Evolutionary conservation across 2,797 vertebrate genomes (phyloP), one percentile per base, ranked within the genome.

Genomic region (Ambastaia sidthimunki): DNA sequence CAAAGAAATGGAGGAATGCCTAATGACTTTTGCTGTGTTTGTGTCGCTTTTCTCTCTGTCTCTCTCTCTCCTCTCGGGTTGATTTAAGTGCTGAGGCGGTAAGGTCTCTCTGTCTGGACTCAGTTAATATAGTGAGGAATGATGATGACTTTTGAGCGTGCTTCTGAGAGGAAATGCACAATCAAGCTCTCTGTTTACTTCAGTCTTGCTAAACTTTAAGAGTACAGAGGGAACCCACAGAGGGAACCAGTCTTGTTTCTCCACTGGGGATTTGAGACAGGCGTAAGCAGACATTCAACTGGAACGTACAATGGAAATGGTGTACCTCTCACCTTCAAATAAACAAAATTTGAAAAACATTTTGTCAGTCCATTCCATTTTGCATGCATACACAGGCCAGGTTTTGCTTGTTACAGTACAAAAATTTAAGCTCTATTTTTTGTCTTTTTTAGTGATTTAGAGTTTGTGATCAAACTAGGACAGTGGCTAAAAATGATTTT

Each of bases 21-120:
- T 82, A 82, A 85, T 86, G 76, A 83, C 81, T 85, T 87, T 85
- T 87, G 80, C 71, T 74, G 74, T 67, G 71, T 73, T 84, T 57
- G 80, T 81, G 66, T 78, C 44, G 21, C 67, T 66, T 47, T 75
- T 80, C 31, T 72, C 23, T 63, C 37, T 41, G 37, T 41, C 37
- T 71, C 48, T 50, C 25, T 41, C 59, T 75, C 52, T 71, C 31
- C 67, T 52, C 65, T 47, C 13, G 37, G 37, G 25, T 77, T 74
- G 72, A 78, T 83, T 83, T 79, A 69, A 79, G 74, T 57, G 12
- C 65, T 47, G 48, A 63, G 76, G 57, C 59, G 15, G 44, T 76
- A 62, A 83, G 78, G 73, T 52, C 70, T 73, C 57, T 69, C 37
- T 48, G 71, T 71, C 48, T 81, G 69, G 50, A 44, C 47, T 69